Conservation (phyloP, 2,797 vertebrate genomes). For the Dallia pectoralis region DNA sequence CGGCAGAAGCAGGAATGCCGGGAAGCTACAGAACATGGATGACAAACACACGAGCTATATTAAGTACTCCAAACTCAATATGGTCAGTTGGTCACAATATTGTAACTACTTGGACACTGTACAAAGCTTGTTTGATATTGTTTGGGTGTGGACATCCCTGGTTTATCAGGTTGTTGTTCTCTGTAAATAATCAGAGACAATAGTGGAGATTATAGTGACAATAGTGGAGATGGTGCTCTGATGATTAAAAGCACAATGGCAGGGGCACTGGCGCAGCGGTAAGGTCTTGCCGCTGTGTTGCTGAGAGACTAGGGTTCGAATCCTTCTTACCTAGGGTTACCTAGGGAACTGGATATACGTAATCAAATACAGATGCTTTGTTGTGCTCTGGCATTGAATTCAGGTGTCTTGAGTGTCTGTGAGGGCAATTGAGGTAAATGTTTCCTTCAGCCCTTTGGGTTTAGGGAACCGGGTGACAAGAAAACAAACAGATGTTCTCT, state of each 20-base stretch:
- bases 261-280: too few species aligned
- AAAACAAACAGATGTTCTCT: too few species aligned
- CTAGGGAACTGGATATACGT: too few species aligned
- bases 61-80: background rate
- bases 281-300: too few species aligned
- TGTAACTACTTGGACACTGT: background rate
- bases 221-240: background rate
- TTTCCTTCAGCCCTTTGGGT: too few species aligned
- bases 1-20: slow-evolving; percentile 11
- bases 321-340: too few species aligned
- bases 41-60: slow-evolving; percentile 1
- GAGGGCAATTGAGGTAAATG: too few species aligned
- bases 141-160: background rate
- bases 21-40: background rate
- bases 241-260: slow-evolving; percentile 9
- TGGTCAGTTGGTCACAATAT: slow-evolving; percentile 8
- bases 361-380: too few species aligned
- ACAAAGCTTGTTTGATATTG: background rate
- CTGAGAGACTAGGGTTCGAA: too few species aligned
- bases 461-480: too few species aligned
- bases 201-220: background rate
- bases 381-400: too few species aligned
- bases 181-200: slow-evolving; percentile 1
- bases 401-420: too few species aligned
- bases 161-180: background rate